Percentiles rank a stretch among this genome's conserved stretches.
phyloP scores from a whole-genome alignment of 2,888 invertebrate genomes.

The Nasonovia ribisnigri region DNA sequence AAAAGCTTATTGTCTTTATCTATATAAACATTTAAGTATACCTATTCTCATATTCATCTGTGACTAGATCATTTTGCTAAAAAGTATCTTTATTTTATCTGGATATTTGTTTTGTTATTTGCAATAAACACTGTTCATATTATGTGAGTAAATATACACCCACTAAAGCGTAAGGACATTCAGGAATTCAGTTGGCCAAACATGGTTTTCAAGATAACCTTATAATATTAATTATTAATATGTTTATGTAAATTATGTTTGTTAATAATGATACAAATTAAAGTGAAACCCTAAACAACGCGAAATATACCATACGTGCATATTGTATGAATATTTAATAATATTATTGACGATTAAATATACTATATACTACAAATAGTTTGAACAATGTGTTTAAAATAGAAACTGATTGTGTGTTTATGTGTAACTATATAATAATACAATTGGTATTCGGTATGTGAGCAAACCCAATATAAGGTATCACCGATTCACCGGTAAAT shows the following conservation, averaged over 20 bases:
- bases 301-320: neutral
- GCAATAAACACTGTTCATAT: neutral
- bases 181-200: neutral
- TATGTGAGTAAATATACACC: neutral
- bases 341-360: neutral
- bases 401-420: neutral
- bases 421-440: neutral
- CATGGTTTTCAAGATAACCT: neutral
- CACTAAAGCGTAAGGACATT: neutral
- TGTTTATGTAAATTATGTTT: neutral
- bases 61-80: neutral
- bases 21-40: neutral
- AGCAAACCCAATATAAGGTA: neutral
- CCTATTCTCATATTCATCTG: neutral
- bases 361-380: neutral
- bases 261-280: slow-evolving; percentile 1
- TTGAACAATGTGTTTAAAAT: neutral
- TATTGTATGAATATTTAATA: neutral
- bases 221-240: neutral
- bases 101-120: neutral
- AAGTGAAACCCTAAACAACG: neutral
- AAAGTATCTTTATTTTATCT: neutral
- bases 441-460: neutral
- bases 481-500: neutral
- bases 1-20: neutral